A percentile compares a stretch with the other conserved stretches of the same genome.
Conservation (phyloP, 2,797 vertebrate species). For the Acrocephalus scirpaceus region DNA sequence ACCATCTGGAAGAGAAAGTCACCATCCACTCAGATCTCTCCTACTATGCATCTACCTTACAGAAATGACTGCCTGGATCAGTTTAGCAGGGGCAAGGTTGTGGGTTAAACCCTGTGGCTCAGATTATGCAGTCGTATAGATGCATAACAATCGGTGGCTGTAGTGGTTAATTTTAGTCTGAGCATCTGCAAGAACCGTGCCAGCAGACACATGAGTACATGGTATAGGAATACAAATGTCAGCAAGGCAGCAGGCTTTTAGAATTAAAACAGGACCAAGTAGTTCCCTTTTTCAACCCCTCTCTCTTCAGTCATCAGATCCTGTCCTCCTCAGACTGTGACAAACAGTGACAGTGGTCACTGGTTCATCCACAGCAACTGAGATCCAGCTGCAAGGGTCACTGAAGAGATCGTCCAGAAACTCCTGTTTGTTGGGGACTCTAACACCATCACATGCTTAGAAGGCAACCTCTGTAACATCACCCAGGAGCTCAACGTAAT, state of each 20-base stretch:
- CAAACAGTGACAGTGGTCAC: background rate
- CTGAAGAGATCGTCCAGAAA: background rate
- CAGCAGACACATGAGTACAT: fast-evolving
- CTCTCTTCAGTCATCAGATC: background rate
- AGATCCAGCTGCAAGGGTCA: background rate
- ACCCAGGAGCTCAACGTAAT: background rate
- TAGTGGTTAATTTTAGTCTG: background rate
- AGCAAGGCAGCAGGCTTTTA: background rate
- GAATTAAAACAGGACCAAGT: background rate
- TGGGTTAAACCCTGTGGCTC: background rate
- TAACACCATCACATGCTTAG: background rate
- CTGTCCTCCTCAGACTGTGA: background rate
- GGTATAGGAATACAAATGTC: background rate
- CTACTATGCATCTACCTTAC: background rate
- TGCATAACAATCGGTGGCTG: fast-evolving
- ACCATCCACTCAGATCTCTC: background rate
- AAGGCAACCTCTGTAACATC: background rate
- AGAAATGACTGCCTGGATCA: background rate
- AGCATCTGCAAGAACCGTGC: background rate
- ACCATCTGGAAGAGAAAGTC: background rate
- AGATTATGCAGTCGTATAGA: fast-evolving
- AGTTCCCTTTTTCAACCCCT: background rate
- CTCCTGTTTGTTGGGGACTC: background rate
- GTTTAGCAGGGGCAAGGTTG: background rate
- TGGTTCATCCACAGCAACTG: background rate